These are phyloP conservation scores for Acheta domesticus DNA, from an alignment of 2,888 invertebrate species.

Conservation along the genomic window DNA sequence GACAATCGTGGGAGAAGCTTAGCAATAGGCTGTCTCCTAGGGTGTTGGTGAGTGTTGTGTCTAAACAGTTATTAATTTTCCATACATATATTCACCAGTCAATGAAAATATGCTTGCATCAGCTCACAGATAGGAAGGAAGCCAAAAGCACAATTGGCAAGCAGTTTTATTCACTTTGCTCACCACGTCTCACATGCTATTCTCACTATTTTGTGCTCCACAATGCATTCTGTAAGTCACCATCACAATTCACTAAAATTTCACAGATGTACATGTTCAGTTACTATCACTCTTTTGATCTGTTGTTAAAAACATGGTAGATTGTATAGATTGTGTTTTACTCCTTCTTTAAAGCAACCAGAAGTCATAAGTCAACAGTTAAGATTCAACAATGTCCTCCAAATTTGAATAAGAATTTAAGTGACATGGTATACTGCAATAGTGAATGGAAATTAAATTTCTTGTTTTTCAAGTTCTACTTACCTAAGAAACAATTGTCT, in stretches of 20 bases:
- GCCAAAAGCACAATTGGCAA: background rate
- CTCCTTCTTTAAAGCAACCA: too few relatives aligned
- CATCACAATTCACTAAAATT: background rate
- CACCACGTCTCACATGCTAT: background rate
- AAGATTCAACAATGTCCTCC: too few relatives aligned
- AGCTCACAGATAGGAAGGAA: background rate
- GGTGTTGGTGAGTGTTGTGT: conserved; percentile 18
- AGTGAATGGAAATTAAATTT: too few relatives aligned
- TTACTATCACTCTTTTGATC: background rate
- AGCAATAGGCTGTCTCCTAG: background rate
- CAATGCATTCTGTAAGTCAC: background rate
- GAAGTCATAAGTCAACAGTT: too few relatives aligned
- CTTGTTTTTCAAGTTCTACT: too few relatives aligned
- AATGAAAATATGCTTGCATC: background rate
- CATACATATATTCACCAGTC: background rate
- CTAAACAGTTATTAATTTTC: background rate
- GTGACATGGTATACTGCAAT: too few relatives aligned
- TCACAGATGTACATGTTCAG: background rate
- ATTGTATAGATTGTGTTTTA: too few relatives aligned
- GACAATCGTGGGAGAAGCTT: background rate
- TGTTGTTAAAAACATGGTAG: too few relatives aligned
- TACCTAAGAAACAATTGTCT: too few relatives aligned
- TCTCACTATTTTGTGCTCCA: conserved; percentile 3
- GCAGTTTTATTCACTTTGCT: background rate
- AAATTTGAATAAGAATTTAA: too few relatives aligned